Conservation (phyloP, 2,888 invertebrate genomes). For the Eupithecia subumbrata region DNA sequence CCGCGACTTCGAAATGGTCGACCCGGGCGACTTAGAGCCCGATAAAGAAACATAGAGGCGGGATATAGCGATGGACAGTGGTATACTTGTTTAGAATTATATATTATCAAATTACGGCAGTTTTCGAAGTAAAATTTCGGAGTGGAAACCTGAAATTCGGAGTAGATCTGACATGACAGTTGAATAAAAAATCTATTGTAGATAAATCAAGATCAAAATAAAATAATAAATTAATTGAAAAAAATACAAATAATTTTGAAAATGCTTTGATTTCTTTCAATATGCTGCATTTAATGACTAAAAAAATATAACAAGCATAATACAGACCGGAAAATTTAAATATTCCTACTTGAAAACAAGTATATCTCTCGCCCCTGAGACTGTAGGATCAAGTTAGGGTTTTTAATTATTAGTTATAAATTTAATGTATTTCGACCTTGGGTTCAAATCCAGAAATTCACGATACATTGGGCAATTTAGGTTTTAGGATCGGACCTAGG, state of each 20-base stretch:
- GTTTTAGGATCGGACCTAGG: background rate
- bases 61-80: background rate
- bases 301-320: background rate
- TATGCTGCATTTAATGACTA: background rate
- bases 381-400: slow-evolving; percentile 50
- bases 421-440: slow-evolving; percentile 48
- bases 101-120: slow-evolving; percentile 7
- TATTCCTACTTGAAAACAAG: slow-evolving; percentile 19
- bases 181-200: background rate
- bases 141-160: background rate
- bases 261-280: background rate
- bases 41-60: slow-evolving; percentile 47
- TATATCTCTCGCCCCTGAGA: slow-evolving; percentile 32
- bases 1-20: slow-evolving; percentile 94
- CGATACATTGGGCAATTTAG: background rate
- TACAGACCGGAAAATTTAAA: background rate
- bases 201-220: background rate
- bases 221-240: background rate
- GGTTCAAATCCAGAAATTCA: slow-evolving; percentile 17
- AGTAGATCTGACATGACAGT: slow-evolving; percentile 6
- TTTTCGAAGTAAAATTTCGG: slow-evolving; percentile 4
- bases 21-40: slow-evolving; percentile 86
- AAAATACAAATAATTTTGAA: background rate
- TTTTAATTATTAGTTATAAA: slow-evolving; percentile 47
- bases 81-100: slow-evolving; percentile 34